phyloP scores from a whole-genome alignment of 2,113 vertebrate genomes.

The human (Homo sapiens) region GRCh38 chr9:122846001-122846500 shows the following conservation, averaged over 20 bases:
- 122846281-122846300: slow-evolving; percentile 36
- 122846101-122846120: slow-evolving; percentile 78
- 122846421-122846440: slow-evolving; percentile 58
- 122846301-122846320: slow-evolving; percentile 1
- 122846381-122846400: background rate
- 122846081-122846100: slow-evolving; percentile 65
- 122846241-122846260: slow-evolving; percentile 47
- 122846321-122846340: slow-evolving; percentile 12
- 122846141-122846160: slow-evolving; percentile 79
- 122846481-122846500: slow-evolving; percentile 74
- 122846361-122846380: slow-evolving; percentile 37
- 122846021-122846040: slow-evolving; percentile 72
- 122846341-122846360: slow-evolving; percentile 57
- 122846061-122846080: slow-evolving; percentile 68
- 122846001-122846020: slow-evolving; percentile 46
- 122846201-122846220: slow-evolving; percentile 58
- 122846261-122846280: slow-evolving; percentile 44
- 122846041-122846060: slow-evolving; percentile 79
- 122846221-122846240: slow-evolving; percentile 49
- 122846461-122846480: slow-evolving; percentile 4
- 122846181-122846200: slow-evolving; percentile 43
- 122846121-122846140: slow-evolving; percentile 77
- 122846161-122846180: slow-evolving; percentile 70
- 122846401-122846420: slow-evolving; percentile 47
- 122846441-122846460: slow-evolving; percentile 51